Evolutionary conservation across 2,888 invertebrate genomes (phyloP).

Genomic region (Endotricha flammealis): DNA sequence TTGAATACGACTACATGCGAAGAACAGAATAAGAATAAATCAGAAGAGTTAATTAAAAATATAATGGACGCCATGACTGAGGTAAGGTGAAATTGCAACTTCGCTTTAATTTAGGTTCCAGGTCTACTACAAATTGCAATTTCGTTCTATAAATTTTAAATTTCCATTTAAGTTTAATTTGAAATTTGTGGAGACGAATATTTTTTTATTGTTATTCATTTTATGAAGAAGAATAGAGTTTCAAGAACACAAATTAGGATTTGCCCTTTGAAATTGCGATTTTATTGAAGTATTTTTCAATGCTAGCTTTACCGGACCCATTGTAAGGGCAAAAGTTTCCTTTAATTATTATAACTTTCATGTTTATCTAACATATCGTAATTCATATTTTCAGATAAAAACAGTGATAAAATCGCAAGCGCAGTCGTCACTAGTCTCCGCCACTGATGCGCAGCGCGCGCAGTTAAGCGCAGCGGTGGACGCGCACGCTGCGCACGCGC

Average conservation of each 20-base stretch:
- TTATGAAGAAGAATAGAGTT: no score
- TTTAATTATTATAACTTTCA: no score
- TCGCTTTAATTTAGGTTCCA: background rate
- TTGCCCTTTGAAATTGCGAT: no score
- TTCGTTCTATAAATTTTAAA: no score
- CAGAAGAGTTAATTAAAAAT: conserved; percentile 33
- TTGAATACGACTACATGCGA: conserved; percentile 31
- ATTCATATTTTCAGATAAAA: conserved; percentile 29
- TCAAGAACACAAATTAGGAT: no score
- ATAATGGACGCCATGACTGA: conserved; percentile 36
- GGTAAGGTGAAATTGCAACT: no score
- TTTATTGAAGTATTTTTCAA: no score
- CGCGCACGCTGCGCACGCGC: conserved; percentile 14
- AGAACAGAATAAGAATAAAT: conserved; percentile 24
- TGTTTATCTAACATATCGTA: background rate
- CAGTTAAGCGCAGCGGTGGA: conserved; percentile 12
- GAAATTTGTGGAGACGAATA: no score
- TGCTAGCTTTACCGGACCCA: no score
- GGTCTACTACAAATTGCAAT: background rate
- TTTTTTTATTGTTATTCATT: no score
- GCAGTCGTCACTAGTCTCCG: conserved; percentile 11
- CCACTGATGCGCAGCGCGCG: conserved; percentile 11
- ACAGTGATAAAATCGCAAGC: conserved; percentile 17
- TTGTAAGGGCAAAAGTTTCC: no score
- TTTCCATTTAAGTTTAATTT: no score